phyloP scores from a whole-genome alignment of 2,113 vertebrate genomes.

The Choloepus hoffmanni region DNA sequence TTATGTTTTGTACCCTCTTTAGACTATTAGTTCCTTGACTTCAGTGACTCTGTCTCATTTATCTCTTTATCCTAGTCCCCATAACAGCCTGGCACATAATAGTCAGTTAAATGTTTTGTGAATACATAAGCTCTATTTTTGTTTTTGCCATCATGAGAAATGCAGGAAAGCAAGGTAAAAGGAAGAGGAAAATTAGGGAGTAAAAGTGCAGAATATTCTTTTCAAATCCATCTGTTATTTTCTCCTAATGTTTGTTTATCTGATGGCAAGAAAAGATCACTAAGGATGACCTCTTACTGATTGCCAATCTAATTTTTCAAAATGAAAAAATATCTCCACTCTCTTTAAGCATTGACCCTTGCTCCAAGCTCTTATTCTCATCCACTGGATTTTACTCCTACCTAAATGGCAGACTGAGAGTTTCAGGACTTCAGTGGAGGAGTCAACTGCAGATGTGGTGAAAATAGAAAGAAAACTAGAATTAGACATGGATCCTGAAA shows the following conservation, averaged over 20 bases:
- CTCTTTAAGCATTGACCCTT: background rate
- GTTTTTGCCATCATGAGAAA: background rate
- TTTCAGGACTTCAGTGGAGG: too few relatives aligned
- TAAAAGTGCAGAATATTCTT: background rate
- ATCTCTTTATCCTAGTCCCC: background rate
- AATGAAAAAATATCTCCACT: background rate
- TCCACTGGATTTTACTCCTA: background rate
- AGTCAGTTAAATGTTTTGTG: background rate
- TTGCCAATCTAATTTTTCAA: background rate
- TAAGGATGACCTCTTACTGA: background rate
- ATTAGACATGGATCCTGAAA: too few relatives aligned
- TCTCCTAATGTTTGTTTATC: too few relatives aligned
- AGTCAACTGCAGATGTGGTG: too few relatives aligned
- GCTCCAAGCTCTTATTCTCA: background rate
- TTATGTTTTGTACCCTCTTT: background rate
- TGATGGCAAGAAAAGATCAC: background rate
- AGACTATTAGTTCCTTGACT: background rate
- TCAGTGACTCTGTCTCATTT: background rate
- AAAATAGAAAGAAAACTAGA: too few relatives aligned
- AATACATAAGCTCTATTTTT: background rate
- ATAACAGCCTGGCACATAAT: background rate
- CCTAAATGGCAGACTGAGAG: too few relatives aligned
- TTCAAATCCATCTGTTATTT: too few relatives aligned
- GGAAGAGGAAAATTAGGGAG: background rate
- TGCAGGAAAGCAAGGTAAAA: background rate